phyloP scores from a whole-genome alignment of 2,113 vertebrate species.

The Apodemus speciosus region DNA sequence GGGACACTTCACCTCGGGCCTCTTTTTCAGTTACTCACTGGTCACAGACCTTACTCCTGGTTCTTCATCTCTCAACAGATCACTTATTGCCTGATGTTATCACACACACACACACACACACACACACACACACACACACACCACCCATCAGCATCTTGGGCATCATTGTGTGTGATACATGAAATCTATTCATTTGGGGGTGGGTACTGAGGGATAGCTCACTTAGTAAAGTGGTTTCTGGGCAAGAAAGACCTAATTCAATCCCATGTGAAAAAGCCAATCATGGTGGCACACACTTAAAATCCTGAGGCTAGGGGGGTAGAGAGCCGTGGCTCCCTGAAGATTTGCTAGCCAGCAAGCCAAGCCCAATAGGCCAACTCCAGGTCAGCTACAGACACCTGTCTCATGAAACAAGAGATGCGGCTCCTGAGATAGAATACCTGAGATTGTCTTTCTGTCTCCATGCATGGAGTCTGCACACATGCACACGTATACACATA shows the following conservation, averaged over 20 bases:
- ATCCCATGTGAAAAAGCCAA: background rate
- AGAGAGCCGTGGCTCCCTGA: background rate
- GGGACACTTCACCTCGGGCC: background rate
- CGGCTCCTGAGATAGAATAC: background rate
- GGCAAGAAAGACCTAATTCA: background rate
- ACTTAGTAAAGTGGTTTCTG: too few relatives aligned
- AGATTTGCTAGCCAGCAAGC: background rate
- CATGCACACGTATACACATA: background rate
- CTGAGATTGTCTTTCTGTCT: background rate
- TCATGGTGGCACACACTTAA: too few relatives aligned
- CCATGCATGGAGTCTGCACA: too few relatives aligned
- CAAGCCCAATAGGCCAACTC: background rate
- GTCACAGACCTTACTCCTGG: background rate
- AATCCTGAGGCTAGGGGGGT: background rate
- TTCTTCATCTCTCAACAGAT: background rate
- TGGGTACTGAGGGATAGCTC: too few relatives aligned
- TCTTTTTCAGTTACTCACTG: background rate
- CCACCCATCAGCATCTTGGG: background rate
- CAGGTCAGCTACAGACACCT: background rate
- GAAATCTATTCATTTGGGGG: background rate
- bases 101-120: background rate
- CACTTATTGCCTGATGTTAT: background rate
- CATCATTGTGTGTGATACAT: background rate
- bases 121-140: background rate
- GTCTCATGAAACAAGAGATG: background rate